These are phyloP conservation scores for Bufotes viridis DNA, from an alignment of 2,797 vertebrate species.

Conservation along the genomic window DNA sequence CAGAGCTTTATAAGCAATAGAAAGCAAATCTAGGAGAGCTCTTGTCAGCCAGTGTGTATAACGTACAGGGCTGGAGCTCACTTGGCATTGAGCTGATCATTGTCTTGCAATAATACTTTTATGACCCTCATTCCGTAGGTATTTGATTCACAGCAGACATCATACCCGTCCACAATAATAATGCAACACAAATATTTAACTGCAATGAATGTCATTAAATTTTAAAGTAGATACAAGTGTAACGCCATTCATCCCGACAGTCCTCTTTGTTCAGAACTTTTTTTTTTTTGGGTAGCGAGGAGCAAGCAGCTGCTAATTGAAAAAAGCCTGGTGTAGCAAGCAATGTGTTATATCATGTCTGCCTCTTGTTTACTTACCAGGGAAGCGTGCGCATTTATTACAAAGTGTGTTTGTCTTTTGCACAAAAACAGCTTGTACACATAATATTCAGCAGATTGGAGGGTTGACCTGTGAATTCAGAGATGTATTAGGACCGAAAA, in stretches of 20 bases:
- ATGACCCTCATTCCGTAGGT: constrained; percentile 23
- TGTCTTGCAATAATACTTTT: constrained; percentile 48
- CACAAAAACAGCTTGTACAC: constrained; percentile 37
- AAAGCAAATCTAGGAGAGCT: constrained; percentile 8
- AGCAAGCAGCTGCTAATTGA: constrained; percentile 40
- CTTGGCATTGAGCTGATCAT: constrained; percentile 24
- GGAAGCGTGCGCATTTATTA: constrained; percentile 19
- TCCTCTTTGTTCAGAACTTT: constrained; percentile 21
- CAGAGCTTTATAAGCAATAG: not conserved
- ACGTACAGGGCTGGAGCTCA: constrained; percentile 1
- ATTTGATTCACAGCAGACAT: constrained; percentile 48
- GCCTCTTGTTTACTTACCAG: constrained; percentile 30
- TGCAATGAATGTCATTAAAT: constrained; percentile 53
- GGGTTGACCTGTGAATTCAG: constrained; percentile 18
- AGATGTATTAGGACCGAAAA: constrained; percentile 20
- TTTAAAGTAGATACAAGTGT: constrained; percentile 49
- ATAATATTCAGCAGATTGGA: constrained; percentile 32
- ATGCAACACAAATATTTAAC: constrained; percentile 56
- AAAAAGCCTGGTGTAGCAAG: constrained; percentile 35
- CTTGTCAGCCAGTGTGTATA: not conserved
- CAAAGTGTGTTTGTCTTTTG: constrained; percentile 46
- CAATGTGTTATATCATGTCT: constrained; percentile 27
- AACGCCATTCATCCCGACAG: constrained; percentile 13
- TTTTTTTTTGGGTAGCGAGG: constrained; percentile 31
- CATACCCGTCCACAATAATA: constrained; percentile 17